Conservation (phyloP, 2,113 vertebrate genomes). For the Bostrychus sinensis region DNA sequence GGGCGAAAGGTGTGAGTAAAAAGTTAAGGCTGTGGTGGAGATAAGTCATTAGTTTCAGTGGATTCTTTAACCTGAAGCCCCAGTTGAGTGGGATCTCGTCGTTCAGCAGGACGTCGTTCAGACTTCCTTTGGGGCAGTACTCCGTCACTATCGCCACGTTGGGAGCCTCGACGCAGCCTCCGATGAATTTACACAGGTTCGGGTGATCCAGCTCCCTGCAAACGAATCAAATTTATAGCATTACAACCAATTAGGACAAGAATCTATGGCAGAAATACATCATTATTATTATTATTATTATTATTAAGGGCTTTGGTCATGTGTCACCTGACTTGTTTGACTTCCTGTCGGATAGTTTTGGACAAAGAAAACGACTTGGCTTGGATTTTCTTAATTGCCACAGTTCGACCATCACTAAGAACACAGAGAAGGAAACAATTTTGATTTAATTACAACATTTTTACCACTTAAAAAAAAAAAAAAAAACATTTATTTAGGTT, state of each 20-base stretch:
- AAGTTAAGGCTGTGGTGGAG: too few species aligned
- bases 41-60: too few species aligned
- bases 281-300: too few species aligned
- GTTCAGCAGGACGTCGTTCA: slow-evolving; percentile 83
- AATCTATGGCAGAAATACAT: too few species aligned
- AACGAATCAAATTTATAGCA: too few species aligned
- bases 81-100: slow-evolving; percentile 88
- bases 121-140: slow-evolving; percentile 88
- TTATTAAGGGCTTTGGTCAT: too few species aligned
- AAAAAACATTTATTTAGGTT: too few species aligned
- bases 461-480: too few species aligned
- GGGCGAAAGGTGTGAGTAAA: too few species aligned
- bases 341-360: slow-evolving; percentile 85
- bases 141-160: slow-evolving; percentile 87
- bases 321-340: slow-evolving; percentile 86
- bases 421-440: background rate
- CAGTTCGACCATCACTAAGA: slow-evolving; percentile 82
- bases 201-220: slow-evolving; percentile 88
- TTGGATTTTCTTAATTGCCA: slow-evolving; percentile 85
- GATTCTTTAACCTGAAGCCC: slow-evolving; percentile 81
- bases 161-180: slow-evolving; percentile 84
- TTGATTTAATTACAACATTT: too few species aligned
- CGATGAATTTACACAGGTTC: slow-evolving; percentile 88
- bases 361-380: slow-evolving; percentile 82
- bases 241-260: background rate